Conservation (phyloP, 2,113 vertebrate species). For the Anoplopoma fimbria region DNA sequence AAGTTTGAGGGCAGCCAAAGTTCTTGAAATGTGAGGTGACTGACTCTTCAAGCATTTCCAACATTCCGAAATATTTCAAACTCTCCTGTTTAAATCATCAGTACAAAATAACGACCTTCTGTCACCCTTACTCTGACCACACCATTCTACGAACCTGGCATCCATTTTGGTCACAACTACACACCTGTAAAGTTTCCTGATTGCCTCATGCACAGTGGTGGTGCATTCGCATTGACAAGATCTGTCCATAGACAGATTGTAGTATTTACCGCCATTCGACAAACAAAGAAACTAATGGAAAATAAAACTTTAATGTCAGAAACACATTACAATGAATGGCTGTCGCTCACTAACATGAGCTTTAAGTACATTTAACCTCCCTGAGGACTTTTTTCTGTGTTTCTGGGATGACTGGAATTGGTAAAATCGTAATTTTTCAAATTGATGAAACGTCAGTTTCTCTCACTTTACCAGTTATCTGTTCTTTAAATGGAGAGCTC, state of each 20-base stretch:
- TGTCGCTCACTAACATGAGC: background rate
- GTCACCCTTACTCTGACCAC: no score
- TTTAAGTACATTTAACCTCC: background rate
- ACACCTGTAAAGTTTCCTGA: no score
- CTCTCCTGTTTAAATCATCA: background rate
- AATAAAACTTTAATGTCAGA: background rate
- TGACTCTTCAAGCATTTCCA: background rate
- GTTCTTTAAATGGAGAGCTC: background rate
- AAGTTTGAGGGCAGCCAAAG: conserved; percentile 9
- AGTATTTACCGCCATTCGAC: background rate
- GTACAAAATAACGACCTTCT: background rate
- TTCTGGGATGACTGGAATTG: background rate
- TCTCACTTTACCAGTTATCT: background rate
- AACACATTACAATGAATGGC: background rate
- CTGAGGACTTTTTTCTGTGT: background rate
- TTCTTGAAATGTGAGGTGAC: background rate
- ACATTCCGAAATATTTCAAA: background rate
- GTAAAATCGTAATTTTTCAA: background rate
- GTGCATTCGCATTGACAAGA: background rate
- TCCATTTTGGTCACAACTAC: no score
- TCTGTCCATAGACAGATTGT: background rate
- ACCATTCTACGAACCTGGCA: no score
- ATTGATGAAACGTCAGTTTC: background rate
- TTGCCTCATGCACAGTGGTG: background rate
- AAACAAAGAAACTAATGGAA: background rate